Conservation (phyloP, 2,797 vertebrate species). For the Catharus ustulatus region DNA sequence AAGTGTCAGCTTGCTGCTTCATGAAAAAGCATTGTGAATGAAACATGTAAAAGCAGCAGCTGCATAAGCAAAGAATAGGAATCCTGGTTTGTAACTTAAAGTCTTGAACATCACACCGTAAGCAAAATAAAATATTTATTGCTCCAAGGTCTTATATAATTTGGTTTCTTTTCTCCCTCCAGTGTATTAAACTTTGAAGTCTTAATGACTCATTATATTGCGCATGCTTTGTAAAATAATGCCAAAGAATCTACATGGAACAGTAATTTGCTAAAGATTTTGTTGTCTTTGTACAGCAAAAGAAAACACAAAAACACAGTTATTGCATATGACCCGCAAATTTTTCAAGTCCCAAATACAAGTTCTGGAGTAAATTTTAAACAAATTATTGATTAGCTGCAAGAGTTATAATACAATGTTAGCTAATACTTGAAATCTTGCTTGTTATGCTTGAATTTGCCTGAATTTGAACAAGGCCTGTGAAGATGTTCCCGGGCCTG, state of each 20-base stretch:
- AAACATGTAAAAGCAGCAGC: conserved; percentile 62
- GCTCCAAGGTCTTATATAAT: not conserved
- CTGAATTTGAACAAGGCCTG: not conserved
- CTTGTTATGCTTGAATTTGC: not conserved
- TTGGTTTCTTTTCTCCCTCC: not conserved
- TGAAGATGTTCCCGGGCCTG: not conserved
- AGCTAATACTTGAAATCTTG: not conserved
- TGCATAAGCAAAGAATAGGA: conserved; percentile 58
- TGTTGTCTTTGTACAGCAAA: not conserved
- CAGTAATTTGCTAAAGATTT: conserved; percentile 25
- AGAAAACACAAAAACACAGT: not conserved
- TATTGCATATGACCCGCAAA: not conserved
- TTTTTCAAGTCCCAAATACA: not conserved
- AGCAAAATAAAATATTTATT: conserved; percentile 56
- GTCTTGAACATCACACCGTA: conserved; percentile 7
- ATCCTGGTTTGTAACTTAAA: conserved; percentile 30
- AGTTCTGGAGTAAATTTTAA: not conserved
- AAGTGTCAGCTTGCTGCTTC: conserved; percentile 62
- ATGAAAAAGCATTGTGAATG: conserved; percentile 55
- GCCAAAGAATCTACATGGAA: not conserved
- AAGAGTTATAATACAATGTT: not conserved
- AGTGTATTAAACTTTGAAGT: not conserved
- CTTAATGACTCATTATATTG: conserved; percentile 14
- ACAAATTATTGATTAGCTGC: not conserved
- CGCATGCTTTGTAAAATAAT: not conserved